phyloP scores from a whole-genome alignment of 2,113 vertebrate genomes.

The Dromiciops gliroides region DNA sequence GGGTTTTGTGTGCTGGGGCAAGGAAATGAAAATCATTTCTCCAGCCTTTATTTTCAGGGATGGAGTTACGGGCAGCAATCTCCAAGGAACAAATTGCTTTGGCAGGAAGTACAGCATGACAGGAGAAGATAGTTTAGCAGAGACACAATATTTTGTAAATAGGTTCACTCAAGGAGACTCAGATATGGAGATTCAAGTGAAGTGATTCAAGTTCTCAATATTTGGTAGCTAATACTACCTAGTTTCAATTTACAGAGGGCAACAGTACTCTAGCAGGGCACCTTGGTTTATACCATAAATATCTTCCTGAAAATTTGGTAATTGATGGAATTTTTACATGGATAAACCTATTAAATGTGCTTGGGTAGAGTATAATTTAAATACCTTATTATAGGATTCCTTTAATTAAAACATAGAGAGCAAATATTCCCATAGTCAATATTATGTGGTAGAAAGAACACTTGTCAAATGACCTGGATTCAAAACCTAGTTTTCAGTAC shows the following conservation, averaged over 20 bases:
- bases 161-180: not conserved
- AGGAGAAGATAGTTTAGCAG: not conserved
- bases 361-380: not conserved
- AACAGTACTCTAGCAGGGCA: not conserved
- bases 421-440: not conserved
- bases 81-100: not conserved
- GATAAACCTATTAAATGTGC: not conserved
- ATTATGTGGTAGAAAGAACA: not conserved
- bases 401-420: not conserved
- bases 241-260: not conserved
- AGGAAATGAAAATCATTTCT: not conserved
- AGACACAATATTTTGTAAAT: not conserved
- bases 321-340: not conserved
- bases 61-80: not conserved
- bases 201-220: not conserved
- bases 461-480: not conserved
- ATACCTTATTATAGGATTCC: not conserved
- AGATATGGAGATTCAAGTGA: not conserved
- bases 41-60: not conserved
- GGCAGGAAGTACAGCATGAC: not conserved
- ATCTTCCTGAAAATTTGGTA: not conserved
- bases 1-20: not conserved
- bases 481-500: not conserved
- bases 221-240: not conserved
- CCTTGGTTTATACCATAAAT: not conserved